Conservation (phyloP, 2,797 vertebrate species). For the Morelia viridis region DNA sequence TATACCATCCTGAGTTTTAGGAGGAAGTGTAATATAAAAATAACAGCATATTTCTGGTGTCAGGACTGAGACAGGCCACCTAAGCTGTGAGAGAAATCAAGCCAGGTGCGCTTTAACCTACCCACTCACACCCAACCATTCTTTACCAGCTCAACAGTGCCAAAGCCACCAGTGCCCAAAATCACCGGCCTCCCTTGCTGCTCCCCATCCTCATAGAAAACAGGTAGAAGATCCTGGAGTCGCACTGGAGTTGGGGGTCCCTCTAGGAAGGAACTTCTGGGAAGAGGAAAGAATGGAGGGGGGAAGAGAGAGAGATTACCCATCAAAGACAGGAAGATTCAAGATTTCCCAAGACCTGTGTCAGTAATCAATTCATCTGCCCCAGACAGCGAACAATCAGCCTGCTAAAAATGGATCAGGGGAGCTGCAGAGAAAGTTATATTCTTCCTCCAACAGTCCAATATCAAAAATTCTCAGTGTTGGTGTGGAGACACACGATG, state of each 20-base stretch:
- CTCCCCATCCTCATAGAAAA: conserved; percentile 27
- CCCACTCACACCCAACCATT: background rate
- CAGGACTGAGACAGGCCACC: background rate
- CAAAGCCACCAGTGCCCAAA: conserved; percentile 29
- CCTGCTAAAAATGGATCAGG: background rate
- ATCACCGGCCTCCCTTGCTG: conserved; percentile 3
- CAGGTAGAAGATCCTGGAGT: conserved; percentile 17
- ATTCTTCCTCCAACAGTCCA: background rate
- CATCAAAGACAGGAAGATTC: background rate
- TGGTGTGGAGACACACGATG: background rate
- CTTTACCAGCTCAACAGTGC: conserved; percentile 35
- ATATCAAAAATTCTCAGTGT: background rate
- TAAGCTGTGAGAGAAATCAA: background rate
- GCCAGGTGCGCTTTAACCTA: background rate
- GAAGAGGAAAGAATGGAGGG: background rate
- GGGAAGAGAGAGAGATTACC: background rate
- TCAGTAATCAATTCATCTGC: background rate
- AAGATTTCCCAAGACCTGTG: background rate
- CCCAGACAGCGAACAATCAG: background rate
- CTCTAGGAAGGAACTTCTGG: conserved; percentile 4
- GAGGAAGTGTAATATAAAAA: background rate
- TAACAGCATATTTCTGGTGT: background rate
- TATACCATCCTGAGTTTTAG: background rate
- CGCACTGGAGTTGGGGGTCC: background rate
- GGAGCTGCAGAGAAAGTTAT: background rate